Evolutionary conservation across 2,113 vertebrate genomes (phyloP).

Genomic region (Charina bottae): DNA sequence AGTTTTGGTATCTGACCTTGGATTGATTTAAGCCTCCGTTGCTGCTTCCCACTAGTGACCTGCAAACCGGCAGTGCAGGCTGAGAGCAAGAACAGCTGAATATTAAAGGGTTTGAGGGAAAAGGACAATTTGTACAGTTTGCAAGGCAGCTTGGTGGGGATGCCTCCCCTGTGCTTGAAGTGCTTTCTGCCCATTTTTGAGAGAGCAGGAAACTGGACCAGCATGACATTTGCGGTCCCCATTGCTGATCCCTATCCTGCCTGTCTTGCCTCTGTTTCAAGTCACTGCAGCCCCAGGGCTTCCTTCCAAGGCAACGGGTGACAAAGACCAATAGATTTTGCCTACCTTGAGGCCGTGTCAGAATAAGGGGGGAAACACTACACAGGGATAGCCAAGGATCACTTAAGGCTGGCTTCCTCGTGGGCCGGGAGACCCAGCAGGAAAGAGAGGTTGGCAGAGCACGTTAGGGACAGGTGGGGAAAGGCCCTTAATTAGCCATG

Average conservation of each 20-base stretch:
- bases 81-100: not conserved
- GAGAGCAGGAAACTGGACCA: too few species aligned
- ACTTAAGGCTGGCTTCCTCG: not conserved
- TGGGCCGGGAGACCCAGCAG: too few species aligned
- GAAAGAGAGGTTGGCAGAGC: not conserved
- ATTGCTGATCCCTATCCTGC: too few species aligned
- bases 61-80: not conserved
- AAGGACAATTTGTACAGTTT: not conserved
- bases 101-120: not conserved
- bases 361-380: not conserved
- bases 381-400: not conserved
- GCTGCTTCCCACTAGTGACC: not conserved
- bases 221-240: too few species aligned
- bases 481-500: not conserved
- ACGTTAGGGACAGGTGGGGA: not conserved
- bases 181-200: too few species aligned
- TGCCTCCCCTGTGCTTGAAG: not conserved
- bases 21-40: not conserved
- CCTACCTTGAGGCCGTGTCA: not conserved
- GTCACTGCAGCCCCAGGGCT: too few species aligned
- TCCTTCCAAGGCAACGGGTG: too few species aligned
- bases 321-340: too few species aligned
- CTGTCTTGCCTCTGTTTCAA: too few species aligned
- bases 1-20: not conserved
- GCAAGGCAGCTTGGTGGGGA: not conserved